phyloP scores from a whole-genome alignment of 1,140 invertebrate genomes.

The Zaprionus nigranus region DNA sequence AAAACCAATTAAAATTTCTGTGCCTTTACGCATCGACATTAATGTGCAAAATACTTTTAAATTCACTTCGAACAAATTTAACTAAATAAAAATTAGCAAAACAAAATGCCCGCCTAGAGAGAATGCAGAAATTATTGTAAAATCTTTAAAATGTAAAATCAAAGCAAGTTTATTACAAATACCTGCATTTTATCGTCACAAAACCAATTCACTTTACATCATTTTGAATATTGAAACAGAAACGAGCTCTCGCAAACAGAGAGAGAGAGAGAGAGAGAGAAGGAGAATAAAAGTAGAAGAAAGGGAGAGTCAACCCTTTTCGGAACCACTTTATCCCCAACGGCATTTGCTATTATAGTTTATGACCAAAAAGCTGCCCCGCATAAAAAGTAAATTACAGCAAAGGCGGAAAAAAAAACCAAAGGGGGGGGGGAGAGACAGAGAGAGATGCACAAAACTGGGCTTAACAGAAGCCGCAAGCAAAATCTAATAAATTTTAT shows the following conservation, averaged over 20 bases:
- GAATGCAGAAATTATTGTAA: not conserved
- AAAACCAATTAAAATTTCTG: constrained; percentile 26
- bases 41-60: not conserved
- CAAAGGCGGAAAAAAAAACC: constrained; percentile 34
- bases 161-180: constrained; percentile 13
- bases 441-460: constrained; percentile 15
- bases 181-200: not conserved
- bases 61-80: not conserved
- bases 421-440: constrained; percentile 34
- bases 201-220: not conserved
- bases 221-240: constrained; percentile 13
- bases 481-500: constrained; percentile 78
- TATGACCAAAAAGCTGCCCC: constrained; percentile 64
- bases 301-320: constrained; percentile 22
- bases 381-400: constrained; percentile 67
- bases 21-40: not conserved
- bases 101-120: not conserved
- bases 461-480: constrained; percentile 58
- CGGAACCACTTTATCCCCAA: constrained; percentile 34
- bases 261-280: no score
- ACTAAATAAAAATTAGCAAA: not conserved
- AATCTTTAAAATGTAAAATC: constrained; percentile 2
- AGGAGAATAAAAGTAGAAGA: not conserved
- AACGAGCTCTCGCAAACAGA: constrained; percentile 7
- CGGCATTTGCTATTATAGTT: constrained; percentile 67